These are phyloP conservation scores for Drepana falcataria DNA, from an alignment of 2,888 invertebrate genomes.

Conservation along the genomic window DNA sequence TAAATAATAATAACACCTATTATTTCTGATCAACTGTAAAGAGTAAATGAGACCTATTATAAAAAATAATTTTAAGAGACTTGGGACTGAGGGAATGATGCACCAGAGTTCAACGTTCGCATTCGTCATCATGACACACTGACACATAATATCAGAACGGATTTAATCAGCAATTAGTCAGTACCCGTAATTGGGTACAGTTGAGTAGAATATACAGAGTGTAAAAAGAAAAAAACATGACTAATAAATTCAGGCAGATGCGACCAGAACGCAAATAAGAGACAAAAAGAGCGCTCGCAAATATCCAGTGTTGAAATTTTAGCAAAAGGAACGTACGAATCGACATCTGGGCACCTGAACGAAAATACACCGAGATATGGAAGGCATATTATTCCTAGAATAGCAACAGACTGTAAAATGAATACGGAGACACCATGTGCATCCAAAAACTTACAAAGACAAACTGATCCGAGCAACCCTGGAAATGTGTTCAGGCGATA, in stretches of 20 bases:
- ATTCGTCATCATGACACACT: slow-evolving; percentile 36
- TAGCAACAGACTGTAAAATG: slow-evolving; percentile 77
- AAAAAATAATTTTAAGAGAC: neutral
- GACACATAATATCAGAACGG: slow-evolving; percentile 48
- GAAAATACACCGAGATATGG: slow-evolving; percentile 65
- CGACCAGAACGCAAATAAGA: slow-evolving; percentile 46
- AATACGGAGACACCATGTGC: slow-evolving; percentile 68
- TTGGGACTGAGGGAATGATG: neutral
- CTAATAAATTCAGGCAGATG: slow-evolving; percentile 65
- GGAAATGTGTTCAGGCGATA: slow-evolving; percentile 13
- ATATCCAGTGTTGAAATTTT: slow-evolving; percentile 21
- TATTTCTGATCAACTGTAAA: no score
- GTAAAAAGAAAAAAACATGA: slow-evolving; percentile 31
- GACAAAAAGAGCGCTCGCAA: slow-evolving; percentile 46
- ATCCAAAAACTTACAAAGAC: slow-evolving; percentile 55
- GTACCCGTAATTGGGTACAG: slow-evolving; percentile 58
- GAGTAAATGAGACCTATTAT: no score
- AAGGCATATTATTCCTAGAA: slow-evolving; percentile 73
- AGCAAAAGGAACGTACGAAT: slow-evolving; percentile 50
- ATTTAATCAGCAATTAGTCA: slow-evolving; percentile 62
- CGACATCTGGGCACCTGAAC: slow-evolving; percentile 76
- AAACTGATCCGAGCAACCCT: slow-evolving; percentile 22
- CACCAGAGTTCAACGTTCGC: neutral
- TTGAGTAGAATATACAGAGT: slow-evolving; percentile 40
- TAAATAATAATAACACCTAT: no score